phyloP scores from a whole-genome alignment of 2,797 vertebrate genomes.

The Allobates femoralis region DNA sequence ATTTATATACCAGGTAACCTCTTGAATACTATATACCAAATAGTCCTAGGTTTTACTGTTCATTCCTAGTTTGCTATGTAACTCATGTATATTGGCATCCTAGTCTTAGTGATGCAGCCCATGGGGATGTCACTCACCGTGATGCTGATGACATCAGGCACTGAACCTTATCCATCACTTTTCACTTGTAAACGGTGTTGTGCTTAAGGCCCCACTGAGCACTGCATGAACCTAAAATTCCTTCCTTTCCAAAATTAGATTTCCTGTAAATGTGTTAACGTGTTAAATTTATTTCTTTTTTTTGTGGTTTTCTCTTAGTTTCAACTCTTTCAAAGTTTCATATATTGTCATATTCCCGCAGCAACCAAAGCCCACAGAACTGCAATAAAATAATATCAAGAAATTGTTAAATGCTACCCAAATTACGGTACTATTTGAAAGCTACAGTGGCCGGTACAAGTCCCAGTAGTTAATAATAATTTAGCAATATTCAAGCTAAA shows the following conservation, averaged over 20 bases:
- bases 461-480: conserved; percentile 24
- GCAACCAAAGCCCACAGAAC: not conserved
- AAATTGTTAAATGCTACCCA: conserved; percentile 3
- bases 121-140: conserved; percentile 46
- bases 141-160: conserved; percentile 52
- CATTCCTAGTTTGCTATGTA: conserved; percentile 34
- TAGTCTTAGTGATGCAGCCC: conserved; percentile 41
- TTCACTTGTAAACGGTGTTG: conserved; percentile 31
- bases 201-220: conserved; percentile 44
- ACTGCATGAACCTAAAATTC: conserved; percentile 36
- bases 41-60: conserved; percentile 6
- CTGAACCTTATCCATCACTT: conserved; percentile 47
- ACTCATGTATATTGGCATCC: conserved; percentile 40
- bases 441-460: not conserved
- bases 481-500: conserved; percentile 19
- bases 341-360: not conserved
- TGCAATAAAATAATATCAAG: not conserved
- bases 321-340: not conserved
- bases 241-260: not conserved
- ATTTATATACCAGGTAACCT: not conserved
- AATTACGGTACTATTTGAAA: not conserved
- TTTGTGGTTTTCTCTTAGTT: not conserved
- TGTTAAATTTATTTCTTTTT: not conserved
- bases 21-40: not conserved
- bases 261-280: not conserved